These are phyloP conservation scores for Butastur rufipennis DNA, from an alignment of 2,113 vertebrate species.

Conservation along the genomic window DNA sequence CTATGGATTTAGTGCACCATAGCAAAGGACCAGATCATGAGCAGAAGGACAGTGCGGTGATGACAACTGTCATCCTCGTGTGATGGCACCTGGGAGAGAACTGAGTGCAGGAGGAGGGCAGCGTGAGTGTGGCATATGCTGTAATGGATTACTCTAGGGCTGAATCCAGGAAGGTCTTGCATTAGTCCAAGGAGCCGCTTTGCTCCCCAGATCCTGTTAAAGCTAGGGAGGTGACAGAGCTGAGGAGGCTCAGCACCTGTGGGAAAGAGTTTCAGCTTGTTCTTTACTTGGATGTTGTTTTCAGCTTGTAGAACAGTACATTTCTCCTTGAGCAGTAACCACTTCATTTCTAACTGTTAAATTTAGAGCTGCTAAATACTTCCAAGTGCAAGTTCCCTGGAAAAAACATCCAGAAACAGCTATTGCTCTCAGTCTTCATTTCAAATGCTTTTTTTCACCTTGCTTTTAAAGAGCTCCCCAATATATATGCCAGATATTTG, in stretches of 20 bases:
- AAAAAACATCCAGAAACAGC: neutral
- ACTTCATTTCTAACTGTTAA: neutral
- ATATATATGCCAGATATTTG: neutral
- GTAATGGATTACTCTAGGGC: neutral
- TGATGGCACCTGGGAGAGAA: neutral
- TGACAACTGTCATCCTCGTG: neutral
- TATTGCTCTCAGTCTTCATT: neutral
- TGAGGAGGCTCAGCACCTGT: neutral
- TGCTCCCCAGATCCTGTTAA: neutral
- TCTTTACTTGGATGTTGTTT: neutral
- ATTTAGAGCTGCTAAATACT: neutral
- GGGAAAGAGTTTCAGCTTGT: neutral
- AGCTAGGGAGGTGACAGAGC: neutral
- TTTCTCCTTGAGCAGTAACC: neutral
- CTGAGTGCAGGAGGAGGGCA: neutral
- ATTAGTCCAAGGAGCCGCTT: neutral
- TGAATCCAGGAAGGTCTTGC: neutral
- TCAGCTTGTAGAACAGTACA: neutral
- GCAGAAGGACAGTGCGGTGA: neutral
- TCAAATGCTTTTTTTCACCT: neutral
- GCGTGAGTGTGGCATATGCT: neutral
- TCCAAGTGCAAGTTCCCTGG: neutral
- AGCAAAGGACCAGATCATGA: neutral
- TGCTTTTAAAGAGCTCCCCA: neutral
- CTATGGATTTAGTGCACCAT: neutral